Percentiles rank a stretch among this genome's conserved stretches.
Conservation (phyloP, 2,888 invertebrate genomes). For the Synergus umbraculus region DNA sequence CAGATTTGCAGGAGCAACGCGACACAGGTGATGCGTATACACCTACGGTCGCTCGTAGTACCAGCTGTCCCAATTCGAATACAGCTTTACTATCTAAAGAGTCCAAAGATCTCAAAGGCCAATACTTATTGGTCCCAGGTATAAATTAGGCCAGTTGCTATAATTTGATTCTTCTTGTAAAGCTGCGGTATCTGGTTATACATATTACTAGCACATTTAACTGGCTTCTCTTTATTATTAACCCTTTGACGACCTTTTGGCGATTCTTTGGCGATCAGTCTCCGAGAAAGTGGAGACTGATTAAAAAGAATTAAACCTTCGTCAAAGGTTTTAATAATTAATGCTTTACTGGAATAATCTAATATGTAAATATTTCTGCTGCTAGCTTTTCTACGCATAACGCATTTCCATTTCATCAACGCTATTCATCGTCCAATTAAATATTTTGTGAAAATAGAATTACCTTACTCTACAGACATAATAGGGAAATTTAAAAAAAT, state of each 20-base stretch:
- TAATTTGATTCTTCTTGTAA: neutral
- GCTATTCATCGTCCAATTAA: neutral
- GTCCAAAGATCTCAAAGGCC: conserved; percentile 79
- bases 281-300: no score
- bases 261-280: no score
- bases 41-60: conserved; percentile 73
- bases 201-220: neutral
- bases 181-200: neutral
- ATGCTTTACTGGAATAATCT: neutral
- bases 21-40: conserved; percentile 67
- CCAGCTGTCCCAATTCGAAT: conserved; percentile 76
- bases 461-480: no score
- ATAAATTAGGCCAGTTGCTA: conserved; percentile 73
- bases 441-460: no score
- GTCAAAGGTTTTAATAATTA: neutral
- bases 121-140: conserved; percentile 81
- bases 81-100: conserved; percentile 75
- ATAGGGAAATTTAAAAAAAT: no score
- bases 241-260: neutral
- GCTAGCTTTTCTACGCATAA: neutral
- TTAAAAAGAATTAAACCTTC: no score
- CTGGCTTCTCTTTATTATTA: neutral
- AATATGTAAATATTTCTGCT: neutral
- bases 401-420: neutral
- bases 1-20: conserved; percentile 77